Conservation (phyloP, 1,140 invertebrate species). For the Aphelenchoides fujianensis region DNA sequence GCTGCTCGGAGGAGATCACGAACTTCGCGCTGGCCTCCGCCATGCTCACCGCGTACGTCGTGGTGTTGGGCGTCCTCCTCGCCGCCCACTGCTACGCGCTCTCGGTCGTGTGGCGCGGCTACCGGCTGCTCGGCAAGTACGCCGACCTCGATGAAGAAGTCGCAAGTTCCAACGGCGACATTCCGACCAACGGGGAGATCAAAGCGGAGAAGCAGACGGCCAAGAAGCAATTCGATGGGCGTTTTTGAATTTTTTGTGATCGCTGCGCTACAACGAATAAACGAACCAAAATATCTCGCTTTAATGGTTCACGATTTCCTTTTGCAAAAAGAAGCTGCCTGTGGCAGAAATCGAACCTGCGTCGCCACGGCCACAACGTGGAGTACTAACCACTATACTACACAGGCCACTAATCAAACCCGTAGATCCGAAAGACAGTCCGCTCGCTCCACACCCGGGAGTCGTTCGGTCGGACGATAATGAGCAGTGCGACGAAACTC, state of each 20-base stretch:
- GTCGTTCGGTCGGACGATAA: too few species aligned
- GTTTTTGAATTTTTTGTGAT: too few species aligned
- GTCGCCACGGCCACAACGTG: conserved; percentile 59
- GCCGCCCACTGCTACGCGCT: not conserved
- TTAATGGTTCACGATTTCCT: too few species aligned
- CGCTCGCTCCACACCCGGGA: too few species aligned
- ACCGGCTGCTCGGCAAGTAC: not conserved
- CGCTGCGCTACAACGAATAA: too few species aligned
- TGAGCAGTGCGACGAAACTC: too few species aligned
- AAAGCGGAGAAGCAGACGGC: not conserved
- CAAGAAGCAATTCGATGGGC: not conserved
- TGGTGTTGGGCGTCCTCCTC: not conserved
- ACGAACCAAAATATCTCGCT: too few species aligned
- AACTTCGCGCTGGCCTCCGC: not conserved
- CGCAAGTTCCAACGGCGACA: too few species aligned
- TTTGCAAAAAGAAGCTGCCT: too few species aligned
- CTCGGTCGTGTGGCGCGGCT: not conserved
- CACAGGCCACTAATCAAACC: too few species aligned
- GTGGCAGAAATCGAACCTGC: conserved; percentile 57
- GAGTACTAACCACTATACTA: conserved; percentile 59
- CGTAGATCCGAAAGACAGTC: too few species aligned
- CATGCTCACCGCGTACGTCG: not conserved
- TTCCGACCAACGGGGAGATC: too few species aligned
- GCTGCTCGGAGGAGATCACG: not conserved
- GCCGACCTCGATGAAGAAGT: not conserved